These are phyloP conservation scores for Cherax quadricarinatus DNA, from an alignment of 1,140 invertebrate genomes.

Conservation along the genomic window DNA sequence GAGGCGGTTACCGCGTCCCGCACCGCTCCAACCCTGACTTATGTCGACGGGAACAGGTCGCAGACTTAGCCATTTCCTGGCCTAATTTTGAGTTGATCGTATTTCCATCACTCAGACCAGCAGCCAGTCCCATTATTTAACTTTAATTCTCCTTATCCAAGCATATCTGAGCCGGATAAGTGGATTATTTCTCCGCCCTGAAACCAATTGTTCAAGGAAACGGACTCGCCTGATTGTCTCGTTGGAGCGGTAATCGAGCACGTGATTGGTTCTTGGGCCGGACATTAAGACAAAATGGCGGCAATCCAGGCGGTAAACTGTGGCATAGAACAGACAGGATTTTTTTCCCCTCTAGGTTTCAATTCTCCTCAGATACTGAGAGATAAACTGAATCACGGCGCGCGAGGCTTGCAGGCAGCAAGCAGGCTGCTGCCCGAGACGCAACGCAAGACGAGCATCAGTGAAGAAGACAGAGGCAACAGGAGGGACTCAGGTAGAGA, in stretches of 20 bases:
- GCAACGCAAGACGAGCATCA: not conserved
- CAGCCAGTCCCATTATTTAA: constrained; percentile 54
- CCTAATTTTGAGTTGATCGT: constrained; percentile 49
- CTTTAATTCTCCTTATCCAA: constrained; percentile 68
- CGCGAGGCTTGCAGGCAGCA: not conserved
- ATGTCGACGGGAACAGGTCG: constrained; percentile 51
- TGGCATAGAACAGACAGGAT: constrained; percentile 10
- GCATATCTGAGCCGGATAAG: constrained; percentile 60
- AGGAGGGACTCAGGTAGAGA: not conserved
- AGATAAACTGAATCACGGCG: constrained; percentile 11
- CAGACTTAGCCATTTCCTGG: constrained; percentile 55
- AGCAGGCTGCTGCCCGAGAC: too few species aligned
- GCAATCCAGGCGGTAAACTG: constrained; percentile 59
- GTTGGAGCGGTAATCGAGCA: constrained; percentile 65
- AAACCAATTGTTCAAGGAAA: constrained; percentile 62
- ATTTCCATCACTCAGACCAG: constrained; percentile 65
- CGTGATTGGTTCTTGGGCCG: constrained; percentile 67
- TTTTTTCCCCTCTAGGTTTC: not conserved
- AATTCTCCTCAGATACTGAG: not conserved
- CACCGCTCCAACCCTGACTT: constrained; percentile 47
- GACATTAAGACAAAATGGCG: constrained; percentile 72
- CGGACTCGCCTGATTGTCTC: constrained; percentile 66
- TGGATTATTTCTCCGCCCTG: constrained; percentile 46
- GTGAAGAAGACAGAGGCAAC: not conserved
- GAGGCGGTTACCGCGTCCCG: constrained; percentile 37